These are phyloP conservation scores for Anarrhichthys ocellatus DNA, from an alignment of 2,113 vertebrate species.

Conservation along the genomic window DNA sequence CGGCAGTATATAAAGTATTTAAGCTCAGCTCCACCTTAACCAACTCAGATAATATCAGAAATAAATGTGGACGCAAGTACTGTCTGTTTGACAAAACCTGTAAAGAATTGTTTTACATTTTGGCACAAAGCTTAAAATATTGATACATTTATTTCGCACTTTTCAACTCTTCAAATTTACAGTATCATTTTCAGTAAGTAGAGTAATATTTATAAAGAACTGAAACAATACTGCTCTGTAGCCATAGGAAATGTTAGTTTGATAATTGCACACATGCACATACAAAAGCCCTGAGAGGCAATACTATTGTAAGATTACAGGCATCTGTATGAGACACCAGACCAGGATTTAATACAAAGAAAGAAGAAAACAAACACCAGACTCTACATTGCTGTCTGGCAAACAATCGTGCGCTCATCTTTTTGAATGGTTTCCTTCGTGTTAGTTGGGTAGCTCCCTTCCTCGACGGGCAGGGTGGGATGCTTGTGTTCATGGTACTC, in stretches of 20 bases:
- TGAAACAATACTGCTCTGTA: neutral
- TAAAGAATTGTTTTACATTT: neutral
- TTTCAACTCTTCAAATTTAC: neutral
- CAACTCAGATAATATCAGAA: no score
- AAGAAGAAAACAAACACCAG: no score
- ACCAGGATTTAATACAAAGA: neutral
- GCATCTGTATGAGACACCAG: neutral
- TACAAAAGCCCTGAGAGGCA: neutral
- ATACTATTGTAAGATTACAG: neutral
- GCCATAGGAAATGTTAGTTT: neutral
- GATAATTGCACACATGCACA: neutral
- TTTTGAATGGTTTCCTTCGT: accelerated
- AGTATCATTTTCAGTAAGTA: neutral
- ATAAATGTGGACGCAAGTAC: neutral
- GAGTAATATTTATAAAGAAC: neutral
- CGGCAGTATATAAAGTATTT: neutral
- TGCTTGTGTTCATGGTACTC: constrained; percentile 84
- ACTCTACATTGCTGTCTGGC: constrained; percentile 65
- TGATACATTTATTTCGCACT: neutral
- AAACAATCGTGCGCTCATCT: neutral
- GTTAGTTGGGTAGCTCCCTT: neutral
- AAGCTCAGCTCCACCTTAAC: no score
- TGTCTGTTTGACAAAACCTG: neutral
- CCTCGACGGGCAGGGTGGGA: constrained; percentile 53
- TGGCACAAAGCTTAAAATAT: neutral